Evolutionary conservation across 2,113 vertebrate species (phyloP), one percentile per base, ranked within the genome.

Genomic region (Chaetura pelagica): DNA sequence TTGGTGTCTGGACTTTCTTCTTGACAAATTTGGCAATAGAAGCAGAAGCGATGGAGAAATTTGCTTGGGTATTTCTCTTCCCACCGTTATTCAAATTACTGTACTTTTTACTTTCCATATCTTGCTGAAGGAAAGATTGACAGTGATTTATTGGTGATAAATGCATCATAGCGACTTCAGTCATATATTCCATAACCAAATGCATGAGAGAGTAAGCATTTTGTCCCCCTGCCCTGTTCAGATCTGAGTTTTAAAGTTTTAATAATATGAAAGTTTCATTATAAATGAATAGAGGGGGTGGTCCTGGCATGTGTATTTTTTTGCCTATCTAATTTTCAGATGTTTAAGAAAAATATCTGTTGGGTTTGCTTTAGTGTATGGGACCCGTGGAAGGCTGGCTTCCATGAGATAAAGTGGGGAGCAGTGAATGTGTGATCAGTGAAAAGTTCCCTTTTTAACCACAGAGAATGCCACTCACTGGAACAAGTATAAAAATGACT

Each of bases 101-200:
- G 76, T 95, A 94, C 96, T 93, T 93, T 90, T 93, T 82, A 97
- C 93, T 97, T 98, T 98, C 98, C 97, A 15, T 83, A 24, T 92
- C 90, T 97, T 38, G 62, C 63, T 84, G 86, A 93, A 82, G 98
- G 98, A 97, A 98, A 98, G 93, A 96, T 72, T 97, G 97, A 97
- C 86, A 96, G 94, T 91, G 89, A 95, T 94, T 97, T 96, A 78
- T 96, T 96, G 95, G 90, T 96, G 89, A 49, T 64, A 78, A 61
- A 87, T 74, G 80, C 93, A 92, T 97, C 96, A 87, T 52, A 77
- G 51, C 63, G 76, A 52, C 57, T 91, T 71, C 83, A 96, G 91
- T 98, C 98, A 98, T 94, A 96, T 54, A 96, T 98, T 98, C 98
- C 98, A 75, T 77, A 96, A 72, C 84, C 63, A 81, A 94, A 93